Percentiles rank a stretch among this genome's conserved stretches.
These are phyloP conservation scores for Oscheius sp. DNA, from an alignment of 2,888 invertebrate species.

Conservation along the genomic window DNA sequence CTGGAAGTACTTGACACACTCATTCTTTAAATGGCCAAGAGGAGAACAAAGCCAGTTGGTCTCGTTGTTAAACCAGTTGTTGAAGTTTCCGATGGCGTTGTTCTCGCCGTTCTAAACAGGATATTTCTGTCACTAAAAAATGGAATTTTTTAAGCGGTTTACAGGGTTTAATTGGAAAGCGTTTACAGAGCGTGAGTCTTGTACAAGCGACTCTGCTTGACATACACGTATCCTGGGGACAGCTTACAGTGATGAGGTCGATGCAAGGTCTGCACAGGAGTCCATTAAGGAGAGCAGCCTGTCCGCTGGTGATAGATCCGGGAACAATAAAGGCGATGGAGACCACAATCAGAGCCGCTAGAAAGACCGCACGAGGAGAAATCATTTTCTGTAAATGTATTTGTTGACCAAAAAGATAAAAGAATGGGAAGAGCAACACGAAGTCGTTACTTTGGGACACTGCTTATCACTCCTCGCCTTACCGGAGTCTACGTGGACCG, in stretches of 20 bases:
- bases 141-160: too few species aligned
- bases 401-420: too few species aligned
- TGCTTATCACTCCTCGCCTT: too few species aligned
- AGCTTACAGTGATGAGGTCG: conserved; percentile 26
- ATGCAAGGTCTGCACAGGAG: conserved; percentile 37
- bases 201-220: too few species aligned
- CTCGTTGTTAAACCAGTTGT: conserved; percentile 36
- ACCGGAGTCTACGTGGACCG: too few species aligned
- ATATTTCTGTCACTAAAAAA: too few species aligned
- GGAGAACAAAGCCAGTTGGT: conserved; percentile 13
- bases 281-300: conserved; percentile 24
- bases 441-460: too few species aligned
- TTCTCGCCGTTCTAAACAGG: conserved; percentile 35
- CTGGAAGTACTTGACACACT: conserved; percentile 32
- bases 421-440: too few species aligned
- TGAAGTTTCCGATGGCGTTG: conserved; percentile 28
- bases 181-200: too few species aligned
- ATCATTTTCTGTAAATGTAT: background rate
- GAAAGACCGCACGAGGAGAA: conserved; percentile 15
- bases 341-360: conserved; percentile 12
- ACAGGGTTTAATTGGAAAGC: background rate
- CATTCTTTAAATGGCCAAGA: conserved; percentile 20
- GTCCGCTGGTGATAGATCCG: conserved; percentile 2
- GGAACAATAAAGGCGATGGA: conserved; percentile 14
- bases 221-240: too few species aligned